Evolutionary conservation across 2,113 vertebrate genomes (phyloP).

Genomic region (Theristicus caerulescens): DNA sequence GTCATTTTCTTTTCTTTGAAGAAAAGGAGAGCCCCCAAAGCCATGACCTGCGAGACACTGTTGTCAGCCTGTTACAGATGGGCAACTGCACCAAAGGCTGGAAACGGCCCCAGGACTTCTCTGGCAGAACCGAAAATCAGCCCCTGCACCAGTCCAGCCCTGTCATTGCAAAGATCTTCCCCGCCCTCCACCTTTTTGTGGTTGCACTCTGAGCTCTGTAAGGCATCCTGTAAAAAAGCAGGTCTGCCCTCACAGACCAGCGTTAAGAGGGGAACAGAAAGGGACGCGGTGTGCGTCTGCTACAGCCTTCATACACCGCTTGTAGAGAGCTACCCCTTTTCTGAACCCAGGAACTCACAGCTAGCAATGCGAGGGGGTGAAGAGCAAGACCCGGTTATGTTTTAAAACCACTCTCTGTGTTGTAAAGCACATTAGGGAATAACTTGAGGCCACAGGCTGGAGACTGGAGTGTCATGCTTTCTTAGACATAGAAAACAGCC

Average conservation of each 20-base stretch:
- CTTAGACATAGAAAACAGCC: background rate
- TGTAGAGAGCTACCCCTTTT: background rate
- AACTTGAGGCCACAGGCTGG: background rate
- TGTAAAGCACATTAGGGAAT: background rate
- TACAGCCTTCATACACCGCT: rapidly evolving
- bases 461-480: background rate
- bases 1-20: background rate
- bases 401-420: background rate
- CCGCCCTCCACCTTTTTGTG: background rate
- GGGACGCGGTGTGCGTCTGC: background rate
- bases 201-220: background rate
- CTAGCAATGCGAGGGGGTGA: background rate
- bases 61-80: background rate
- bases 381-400: background rate
- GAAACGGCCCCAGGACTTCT: background rate
- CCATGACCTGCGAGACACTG: background rate
- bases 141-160: rapidly evolving
- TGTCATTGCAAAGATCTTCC: background rate
- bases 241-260: background rate
- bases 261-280: rapidly evolving
- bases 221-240: background rate
- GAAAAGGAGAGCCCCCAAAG: background rate
- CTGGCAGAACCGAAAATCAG: background rate
- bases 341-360: background rate
- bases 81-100: background rate